Conservation (phyloP, 1,140 invertebrate genomes). For the Formica exsecta region DNA sequence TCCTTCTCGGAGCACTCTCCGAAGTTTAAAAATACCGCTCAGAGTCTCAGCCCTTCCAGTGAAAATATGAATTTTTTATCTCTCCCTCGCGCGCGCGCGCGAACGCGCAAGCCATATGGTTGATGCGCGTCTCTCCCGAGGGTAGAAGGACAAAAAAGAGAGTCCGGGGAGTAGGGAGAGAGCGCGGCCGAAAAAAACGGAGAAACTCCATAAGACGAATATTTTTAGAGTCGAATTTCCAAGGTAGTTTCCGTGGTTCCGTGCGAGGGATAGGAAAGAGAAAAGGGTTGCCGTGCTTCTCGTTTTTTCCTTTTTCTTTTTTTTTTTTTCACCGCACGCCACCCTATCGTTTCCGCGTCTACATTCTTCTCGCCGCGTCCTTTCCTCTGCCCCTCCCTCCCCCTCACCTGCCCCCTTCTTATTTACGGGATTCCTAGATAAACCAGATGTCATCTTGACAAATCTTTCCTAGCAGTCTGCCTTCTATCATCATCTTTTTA, state of each 20-base stretch:
- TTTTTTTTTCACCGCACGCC: not conserved
- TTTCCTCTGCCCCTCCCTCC: slow-evolving; percentile 18
- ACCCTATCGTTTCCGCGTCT: slow-evolving; percentile 67
- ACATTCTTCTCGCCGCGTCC: slow-evolving; percentile 65
- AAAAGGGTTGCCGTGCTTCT: slow-evolving; percentile 67
- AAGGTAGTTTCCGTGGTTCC: slow-evolving; percentile 71
- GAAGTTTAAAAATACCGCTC: slow-evolving; percentile 73
- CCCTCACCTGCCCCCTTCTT: slow-evolving; percentile 52
- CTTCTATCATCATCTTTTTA: slow-evolving; percentile 34
- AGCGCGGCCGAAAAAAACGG: slow-evolving; percentile 48
- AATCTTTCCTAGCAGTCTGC: slow-evolving; percentile 44
- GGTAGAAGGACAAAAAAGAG: slow-evolving; percentile 72
- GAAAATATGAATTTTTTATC: slow-evolving; percentile 83
- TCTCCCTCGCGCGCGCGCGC: slow-evolving; percentile 62
- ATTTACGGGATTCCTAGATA: slow-evolving; percentile 52
- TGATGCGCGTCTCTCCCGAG: slow-evolving; percentile 67
- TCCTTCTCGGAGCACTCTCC: slow-evolving; percentile 32
- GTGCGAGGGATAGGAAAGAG: slow-evolving; percentile 55
- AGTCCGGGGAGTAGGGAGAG: slow-evolving; percentile 41
- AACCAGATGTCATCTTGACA: slow-evolving; percentile 58
- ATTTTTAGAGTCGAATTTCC: slow-evolving; percentile 75
- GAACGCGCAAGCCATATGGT: slow-evolving; percentile 68
- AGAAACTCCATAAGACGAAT: slow-evolving; percentile 63
- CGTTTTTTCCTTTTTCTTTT: slow-evolving; percentile 1
- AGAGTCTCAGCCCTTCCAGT: slow-evolving; percentile 80